A percentile compares a stretch with the other conserved stretches of the same genome.
These are phyloP conservation scores for Acanthornis magna DNA, from an alignment of 2,797 vertebrate genomes.

Conservation along the genomic window DNA sequence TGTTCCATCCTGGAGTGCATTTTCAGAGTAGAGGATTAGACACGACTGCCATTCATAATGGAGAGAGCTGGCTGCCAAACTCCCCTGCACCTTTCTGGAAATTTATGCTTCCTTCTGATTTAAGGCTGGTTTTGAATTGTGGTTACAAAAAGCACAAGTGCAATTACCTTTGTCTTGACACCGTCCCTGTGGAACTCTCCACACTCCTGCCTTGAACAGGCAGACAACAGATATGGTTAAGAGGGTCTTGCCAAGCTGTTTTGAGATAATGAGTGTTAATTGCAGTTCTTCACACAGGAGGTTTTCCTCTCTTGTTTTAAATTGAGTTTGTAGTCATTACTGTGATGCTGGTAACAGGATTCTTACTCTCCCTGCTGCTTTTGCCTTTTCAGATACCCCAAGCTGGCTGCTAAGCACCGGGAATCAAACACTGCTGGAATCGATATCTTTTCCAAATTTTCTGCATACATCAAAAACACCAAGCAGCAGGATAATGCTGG, in stretches of 20 bases:
- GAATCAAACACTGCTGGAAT: conserved; percentile 93
- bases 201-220: not conserved
- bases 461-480: conserved; percentile 94
- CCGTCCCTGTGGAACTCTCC: not conserved
- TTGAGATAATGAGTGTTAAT: not conserved
- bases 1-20: not conserved
- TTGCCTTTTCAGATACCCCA: conserved; percentile 85
- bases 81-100: not conserved
- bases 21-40: not conserved
- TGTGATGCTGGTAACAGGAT: not conserved
- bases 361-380: not conserved
- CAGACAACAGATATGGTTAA: not conserved
- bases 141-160: not conserved
- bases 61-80: not conserved
- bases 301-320: not conserved
- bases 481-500: conserved; percentile 87
- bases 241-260: not conserved
- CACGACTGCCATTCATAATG: not conserved
- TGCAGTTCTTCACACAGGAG: not conserved
- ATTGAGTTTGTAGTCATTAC: not conserved
- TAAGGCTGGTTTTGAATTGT: not conserved
- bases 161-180: not conserved
- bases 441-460: conserved; percentile 94
- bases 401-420: conserved; percentile 86
- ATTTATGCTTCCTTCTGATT: conserved; percentile 11